These are phyloP conservation scores for Eristalis arbustorum DNA, from an alignment of 2,888 invertebrate genomes.

Conservation along the genomic window DNA sequence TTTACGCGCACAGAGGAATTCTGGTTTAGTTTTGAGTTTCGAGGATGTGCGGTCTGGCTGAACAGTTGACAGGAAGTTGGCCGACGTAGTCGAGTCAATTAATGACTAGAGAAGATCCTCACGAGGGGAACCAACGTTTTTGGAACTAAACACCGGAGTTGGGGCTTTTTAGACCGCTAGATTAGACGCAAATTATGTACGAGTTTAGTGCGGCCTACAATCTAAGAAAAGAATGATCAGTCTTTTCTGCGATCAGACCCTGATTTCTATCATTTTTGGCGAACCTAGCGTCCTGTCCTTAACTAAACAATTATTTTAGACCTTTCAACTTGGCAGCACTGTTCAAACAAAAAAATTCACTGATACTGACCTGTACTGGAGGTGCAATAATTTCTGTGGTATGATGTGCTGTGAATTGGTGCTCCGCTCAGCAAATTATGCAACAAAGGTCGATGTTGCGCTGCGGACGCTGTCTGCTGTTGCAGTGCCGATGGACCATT, in stretches of 20 bases:
- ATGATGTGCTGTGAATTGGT: conserved; percentile 79
- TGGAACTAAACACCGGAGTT: no score
- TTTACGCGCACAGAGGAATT: conserved; percentile 9
- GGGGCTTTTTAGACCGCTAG: no score
- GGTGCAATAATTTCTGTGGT: conserved; percentile 80
- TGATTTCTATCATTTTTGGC: no score
- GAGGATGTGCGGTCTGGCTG: background rate
- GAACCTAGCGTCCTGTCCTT: no score
- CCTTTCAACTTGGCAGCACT: background rate
- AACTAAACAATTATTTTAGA: no score
- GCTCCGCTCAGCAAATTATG: conserved; percentile 80
- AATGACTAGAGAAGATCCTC: background rate
- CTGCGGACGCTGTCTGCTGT: conserved; percentile 77
- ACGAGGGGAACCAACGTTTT: no score
- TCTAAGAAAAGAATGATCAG: no score
- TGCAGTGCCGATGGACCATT: conserved; percentile 72
- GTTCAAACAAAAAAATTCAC: background rate
- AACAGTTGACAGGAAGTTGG: conserved; percentile 15
- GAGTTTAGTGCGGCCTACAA: no score
- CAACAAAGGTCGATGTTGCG: conserved; percentile 78
- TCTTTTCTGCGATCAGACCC: no score
- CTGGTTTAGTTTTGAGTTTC: conserved; percentile 8
- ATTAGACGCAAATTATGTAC: no score
- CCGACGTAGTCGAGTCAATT: background rate
- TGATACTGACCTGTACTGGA: conserved; percentile 79